Evolutionary conservation across 2,888 invertebrate genomes (phyloP), one percentile per base, ranked within the genome.

Genomic region (Adelognathus sp.): DNA sequence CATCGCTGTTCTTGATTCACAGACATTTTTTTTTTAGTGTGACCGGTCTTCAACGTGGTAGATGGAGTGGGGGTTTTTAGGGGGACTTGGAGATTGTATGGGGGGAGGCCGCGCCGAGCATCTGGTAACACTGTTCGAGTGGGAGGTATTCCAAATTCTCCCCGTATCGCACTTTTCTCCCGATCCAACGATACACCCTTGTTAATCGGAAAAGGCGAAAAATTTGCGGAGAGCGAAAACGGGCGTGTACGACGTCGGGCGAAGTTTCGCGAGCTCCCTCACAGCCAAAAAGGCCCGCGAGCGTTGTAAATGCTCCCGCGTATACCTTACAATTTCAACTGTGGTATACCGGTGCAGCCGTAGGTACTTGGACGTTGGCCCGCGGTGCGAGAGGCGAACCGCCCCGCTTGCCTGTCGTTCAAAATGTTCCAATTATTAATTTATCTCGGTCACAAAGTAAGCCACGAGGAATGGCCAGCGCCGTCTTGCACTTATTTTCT

Each of bases 341-440:
- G 52, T 21, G 24, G 29, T 11, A 56, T 18, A 56, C 44, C 27
- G 39, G 39, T 29, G 16, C 14, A 21, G 31, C 56, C 33, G 29
- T 63, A 29, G 27, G 27, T 6, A 21, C 21, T 56, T 36, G 39
- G 18, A 46, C 31, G 36, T 18, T 24, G 27, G 18, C 41, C 14
- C 54, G 44, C 16, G 67, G 71, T 67, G 72, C 72, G 54, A 72
- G 67, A 66, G 41, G 44, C 33, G 33, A 50, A 71, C 76, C n/a
- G 71, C 60, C 66, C 66, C 2, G 60, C n/a, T n/a, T n/a, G 21
- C 60, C 24, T 61, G 56, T 78, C 74, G 69, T 72, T 69, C 76
- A 83, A 85, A 86, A 83, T 80, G 83, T 81, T 83, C 83, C 87
- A 85, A 87, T 87, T 87, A 88, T 87, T 86, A 87, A 87, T 88